Evolutionary conservation across 2,888 invertebrate species (phyloP).

Genomic region (Sphaeridia pumilis): DNA sequence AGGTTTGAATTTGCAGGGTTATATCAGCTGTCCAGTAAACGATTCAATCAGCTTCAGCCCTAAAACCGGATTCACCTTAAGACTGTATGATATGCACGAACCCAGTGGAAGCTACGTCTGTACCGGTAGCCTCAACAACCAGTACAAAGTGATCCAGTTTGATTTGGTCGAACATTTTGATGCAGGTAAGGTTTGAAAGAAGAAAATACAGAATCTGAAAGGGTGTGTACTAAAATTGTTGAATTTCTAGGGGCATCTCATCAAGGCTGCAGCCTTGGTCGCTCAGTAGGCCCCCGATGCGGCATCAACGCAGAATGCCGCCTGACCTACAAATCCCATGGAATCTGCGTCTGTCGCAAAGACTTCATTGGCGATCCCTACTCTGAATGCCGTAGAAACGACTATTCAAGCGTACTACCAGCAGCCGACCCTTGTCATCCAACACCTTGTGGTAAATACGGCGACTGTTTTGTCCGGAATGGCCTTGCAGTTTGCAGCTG

Average conservation of each 20-base stretch:
- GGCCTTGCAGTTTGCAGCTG: conserved; percentile 11
- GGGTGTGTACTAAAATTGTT: too few species aligned
- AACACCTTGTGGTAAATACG: conserved; percentile 10
- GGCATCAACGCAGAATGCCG: conserved; percentile 70
- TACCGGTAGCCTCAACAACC: conserved; percentile 6
- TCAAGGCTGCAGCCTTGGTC: too few species aligned
- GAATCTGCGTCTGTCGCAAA: conserved; percentile 65
- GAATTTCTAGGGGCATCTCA: too few species aligned
- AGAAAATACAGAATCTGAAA: neutral
- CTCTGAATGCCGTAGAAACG: conserved; percentile 57
- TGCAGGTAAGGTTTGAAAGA: neutral
- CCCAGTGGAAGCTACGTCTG: conserved; percentile 15
- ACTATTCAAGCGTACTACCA: neutral
- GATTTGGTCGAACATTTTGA: conserved; percentile 2
- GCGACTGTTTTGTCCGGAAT: conserved; percentile 13
- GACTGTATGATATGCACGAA: conserved; percentile 2
- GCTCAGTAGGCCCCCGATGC: too few species aligned
- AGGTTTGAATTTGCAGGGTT: neutral
- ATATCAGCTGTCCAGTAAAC: conserved; percentile 5
- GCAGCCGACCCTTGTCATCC: conserved; percentile 8
- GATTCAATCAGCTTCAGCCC: conserved; percentile 9
- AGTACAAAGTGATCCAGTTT: conserved; percentile 23
- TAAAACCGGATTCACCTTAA: conserved; percentile 11
- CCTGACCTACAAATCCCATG: conserved; percentile 50
- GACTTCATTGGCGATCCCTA: conserved; percentile 74